phyloP scores from a whole-genome alignment of 2,797 vertebrate genomes.

The Melopsittacus undulatus region DNA sequence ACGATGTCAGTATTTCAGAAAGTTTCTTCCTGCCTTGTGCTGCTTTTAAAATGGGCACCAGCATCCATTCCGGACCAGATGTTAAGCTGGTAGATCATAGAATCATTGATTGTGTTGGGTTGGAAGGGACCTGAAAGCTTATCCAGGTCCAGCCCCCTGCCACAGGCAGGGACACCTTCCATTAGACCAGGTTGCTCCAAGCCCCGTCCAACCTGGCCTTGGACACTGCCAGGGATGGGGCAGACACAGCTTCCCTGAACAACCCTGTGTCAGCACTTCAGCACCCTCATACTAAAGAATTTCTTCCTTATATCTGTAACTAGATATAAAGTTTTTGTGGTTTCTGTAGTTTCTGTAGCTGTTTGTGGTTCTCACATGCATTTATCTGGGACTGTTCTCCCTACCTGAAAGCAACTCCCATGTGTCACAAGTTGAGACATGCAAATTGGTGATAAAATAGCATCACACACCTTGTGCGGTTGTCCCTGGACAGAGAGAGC shows the following conservation, averaged over 20 bases:
- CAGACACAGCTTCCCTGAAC: background rate
- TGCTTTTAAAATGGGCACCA: background rate
- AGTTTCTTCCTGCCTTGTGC: background rate
- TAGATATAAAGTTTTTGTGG: background rate
- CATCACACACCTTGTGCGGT: background rate
- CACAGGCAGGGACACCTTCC: background rate
- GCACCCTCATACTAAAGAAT: background rate
- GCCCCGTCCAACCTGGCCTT: background rate
- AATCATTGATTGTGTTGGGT: background rate
- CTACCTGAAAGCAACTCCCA: background rate
- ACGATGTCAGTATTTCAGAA: background rate
- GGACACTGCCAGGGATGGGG: background rate
- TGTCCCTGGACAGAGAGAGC: background rate
- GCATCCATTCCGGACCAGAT: background rate
- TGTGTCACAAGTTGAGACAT: background rate
- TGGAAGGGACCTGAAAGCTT: background rate
- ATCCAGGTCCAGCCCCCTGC: background rate
- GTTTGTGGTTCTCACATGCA: background rate
- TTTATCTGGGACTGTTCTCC: background rate
- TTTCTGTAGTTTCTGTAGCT: background rate
- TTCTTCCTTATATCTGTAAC: background rate
- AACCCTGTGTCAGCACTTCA: accelerated
- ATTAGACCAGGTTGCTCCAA: background rate
- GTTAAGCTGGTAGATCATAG: background rate
- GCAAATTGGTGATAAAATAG: background rate